phyloP scores from a whole-genome alignment of 2,113 vertebrate genomes.

The Oncorhynchus masou region DNA sequence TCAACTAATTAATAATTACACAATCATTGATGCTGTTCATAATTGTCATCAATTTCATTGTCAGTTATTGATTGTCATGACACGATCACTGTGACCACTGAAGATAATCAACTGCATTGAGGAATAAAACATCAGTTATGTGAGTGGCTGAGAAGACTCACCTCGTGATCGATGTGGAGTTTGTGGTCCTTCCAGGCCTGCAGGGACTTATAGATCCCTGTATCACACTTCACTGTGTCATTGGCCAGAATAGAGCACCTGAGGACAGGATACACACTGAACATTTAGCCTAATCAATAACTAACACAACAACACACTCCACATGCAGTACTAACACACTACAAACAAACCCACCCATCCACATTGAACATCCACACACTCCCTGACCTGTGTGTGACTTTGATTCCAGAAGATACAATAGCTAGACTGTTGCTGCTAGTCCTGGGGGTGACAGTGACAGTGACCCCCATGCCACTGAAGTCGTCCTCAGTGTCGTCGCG shows the following conservation, averaged over 20 bases:
- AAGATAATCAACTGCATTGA: too few species aligned
- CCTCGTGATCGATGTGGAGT: slow-evolving; percentile 95
- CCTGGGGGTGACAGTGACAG: slow-evolving; percentile 56
- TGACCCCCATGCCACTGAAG: slow-evolving; percentile 84
- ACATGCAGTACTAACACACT: slow-evolving; percentile 1
- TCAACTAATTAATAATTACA: too few species aligned
- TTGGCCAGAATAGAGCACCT: slow-evolving; percentile 93
- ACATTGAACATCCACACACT: neutral
- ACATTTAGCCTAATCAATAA: neutral
- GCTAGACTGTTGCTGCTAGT: slow-evolving; percentile 56
- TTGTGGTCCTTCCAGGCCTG: slow-evolving; percentile 99
- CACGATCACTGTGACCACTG: too few species aligned
- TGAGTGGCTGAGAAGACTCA: slow-evolving; percentile 38
- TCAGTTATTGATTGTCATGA: too few species aligned
- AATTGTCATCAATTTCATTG: too few species aligned
- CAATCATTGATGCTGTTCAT: too few species aligned
- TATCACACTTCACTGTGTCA: slow-evolving; percentile 87
- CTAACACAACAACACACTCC: neutral
- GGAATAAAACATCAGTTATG: neutral
- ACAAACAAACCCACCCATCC: slow-evolving; percentile 9
- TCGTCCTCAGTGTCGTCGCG: slow-evolving; percentile 77
- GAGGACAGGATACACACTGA: slow-evolving; percentile 28
- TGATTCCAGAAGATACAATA: slow-evolving; percentile 78
- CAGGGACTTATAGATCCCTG: slow-evolving; percentile 86
- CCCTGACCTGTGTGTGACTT: slow-evolving; percentile 89